Evolutionary conservation across 2,888 invertebrate genomes (phyloP), one percentile per base, ranked within the genome.

Genomic region (Hydrotaea diabolus): DNA sequence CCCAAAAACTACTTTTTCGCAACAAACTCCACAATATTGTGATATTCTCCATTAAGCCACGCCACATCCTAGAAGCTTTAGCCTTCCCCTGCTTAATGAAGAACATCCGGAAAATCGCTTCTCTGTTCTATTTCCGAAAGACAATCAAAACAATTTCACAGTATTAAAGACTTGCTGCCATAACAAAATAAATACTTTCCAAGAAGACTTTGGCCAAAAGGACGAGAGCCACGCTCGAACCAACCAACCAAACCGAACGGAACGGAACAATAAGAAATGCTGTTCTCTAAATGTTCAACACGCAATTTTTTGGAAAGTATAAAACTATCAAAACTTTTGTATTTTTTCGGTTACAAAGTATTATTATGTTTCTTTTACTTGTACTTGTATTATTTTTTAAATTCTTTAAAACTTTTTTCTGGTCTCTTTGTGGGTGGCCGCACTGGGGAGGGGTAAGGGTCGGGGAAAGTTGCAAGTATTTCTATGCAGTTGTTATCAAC

Each of bases 401-500:
- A 59, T 71, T 64, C 36, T 66, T 64, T 39, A 57, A 19, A 49
- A 64, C 2, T 53, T 75, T 75, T 75, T 46, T 4, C 31, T 31
- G 31, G 31, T 4, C 46, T 62, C 3, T 39, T 75, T 64, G 36
- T 31, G 66, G 43, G 39, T 43, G 19, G 8, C 5, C 19, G 19
- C n/a, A 17, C 17, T 21, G 57, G 0, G 19, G 57, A 15, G 3
- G 26, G 59, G 39, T 13, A 57, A 57, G 57, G 57, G n/a, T n/a
- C n/a, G 59, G 23, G 23, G 23, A 26, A 43, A 66, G 66, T 66
- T 66, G 66, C 39, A 64, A 36, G 64, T 17, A 66, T 43, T 77
- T 64, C 78, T 77, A 43, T 31, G 7, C 43, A 79, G 57, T 72
- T 80, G 55, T 80, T 84, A 84, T 80, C 64, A 77, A 75, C 62